Base-by-base conservation (phyloP, 2,113 vertebrate species). In the Nerophis lumbriciformis region DNA sequence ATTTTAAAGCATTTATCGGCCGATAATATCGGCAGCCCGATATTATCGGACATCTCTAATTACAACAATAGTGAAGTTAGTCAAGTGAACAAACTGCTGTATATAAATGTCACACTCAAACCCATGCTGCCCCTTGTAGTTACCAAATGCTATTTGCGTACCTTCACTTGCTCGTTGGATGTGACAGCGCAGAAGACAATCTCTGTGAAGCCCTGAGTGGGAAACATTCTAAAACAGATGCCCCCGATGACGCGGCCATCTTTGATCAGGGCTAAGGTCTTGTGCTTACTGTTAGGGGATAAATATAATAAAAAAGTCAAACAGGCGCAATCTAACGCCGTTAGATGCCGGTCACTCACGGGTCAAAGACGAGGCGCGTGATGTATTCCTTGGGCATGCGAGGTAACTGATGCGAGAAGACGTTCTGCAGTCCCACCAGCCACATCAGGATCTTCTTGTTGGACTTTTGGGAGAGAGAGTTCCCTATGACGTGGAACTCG, bases 301-400 rank as follows among this genome's bases (percentile, higher is more conserved):
- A 0, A 47, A 19, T 14, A 47, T n/a, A 56, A 8, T 28, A 5
- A 42, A 37, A 39, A 1, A 21, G 13, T 12, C n/a, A 48, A 5
- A 53, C 16, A 72, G 61, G 1, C 6, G 5, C 5, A 6, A 8
- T 9, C 5, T 6, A 4, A 13, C 45, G 6, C 13, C 8, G 3
- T 3, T 5, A 51, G 12, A 36, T 4, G 0, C 53, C 7, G 12
- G 15, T 10, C 12, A 94, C 96, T 82, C 77, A 98, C 95, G 95
- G 95, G 91, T 98, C 96, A 3, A 99, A 99, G 79, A 98, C 96
- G 6, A 99, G 93, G 10, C 96, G 92, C 6, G 97, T 95, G 80
- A 98, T 98, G 83, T 98, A 99, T 83, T 99, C 97, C 90, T 99
- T 99, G 85, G 96, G 97, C 95, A 99, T 98, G 60, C 96, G 93